A percentile compares a stretch with the other conserved stretches of the same genome.
phyloP scores from a whole-genome alignment of 2,888 invertebrate species.

The Hedychridium roseum region DNA sequence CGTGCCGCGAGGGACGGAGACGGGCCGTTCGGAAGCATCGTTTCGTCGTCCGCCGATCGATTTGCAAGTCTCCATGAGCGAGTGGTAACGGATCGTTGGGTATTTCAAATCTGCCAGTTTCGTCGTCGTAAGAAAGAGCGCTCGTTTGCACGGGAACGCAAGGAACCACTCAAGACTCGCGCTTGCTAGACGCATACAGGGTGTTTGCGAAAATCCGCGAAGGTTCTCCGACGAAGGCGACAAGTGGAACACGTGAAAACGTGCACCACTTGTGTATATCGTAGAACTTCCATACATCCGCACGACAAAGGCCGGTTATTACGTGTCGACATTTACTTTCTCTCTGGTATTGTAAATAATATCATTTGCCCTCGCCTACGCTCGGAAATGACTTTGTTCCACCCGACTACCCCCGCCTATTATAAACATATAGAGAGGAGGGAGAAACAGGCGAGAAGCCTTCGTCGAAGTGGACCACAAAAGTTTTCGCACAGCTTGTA shows the following conservation, averaged over 20 bases:
- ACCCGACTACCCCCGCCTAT: slow-evolving; percentile 6
- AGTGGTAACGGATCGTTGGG: too few relatives aligned
- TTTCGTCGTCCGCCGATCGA: too few relatives aligned
- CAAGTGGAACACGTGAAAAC: too few relatives aligned
- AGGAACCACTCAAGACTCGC: too few relatives aligned
- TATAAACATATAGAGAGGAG: slow-evolving; percentile 1
- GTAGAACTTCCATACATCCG: background rate
- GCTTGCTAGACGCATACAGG: slow-evolving; percentile 34
- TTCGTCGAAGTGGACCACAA: slow-evolving; percentile 28
- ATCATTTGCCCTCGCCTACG: slow-evolving; percentile 33
- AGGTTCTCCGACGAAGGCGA: slow-evolving; percentile 34
- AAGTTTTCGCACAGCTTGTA: slow-evolving; percentile 21
- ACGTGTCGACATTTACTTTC: slow-evolving; percentile 30
- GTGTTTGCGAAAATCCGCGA: slow-evolving; percentile 40
- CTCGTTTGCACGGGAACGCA: too few relatives aligned
- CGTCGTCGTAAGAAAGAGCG: too few relatives aligned
- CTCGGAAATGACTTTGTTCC: slow-evolving; percentile 16
- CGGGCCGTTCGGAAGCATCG: too few relatives aligned
- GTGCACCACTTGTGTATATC: too few relatives aligned
- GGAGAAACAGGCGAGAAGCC: slow-evolving; percentile 16
- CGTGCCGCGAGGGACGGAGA: too few relatives aligned
- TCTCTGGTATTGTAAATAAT: slow-evolving; percentile 41
- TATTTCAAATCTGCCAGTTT: too few relatives aligned
- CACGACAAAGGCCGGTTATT: slow-evolving; percentile 11
- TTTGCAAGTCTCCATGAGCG: too few relatives aligned